Conservation (phyloP, 2,113 vertebrate genomes). For the Rhineura floridana region DNA sequence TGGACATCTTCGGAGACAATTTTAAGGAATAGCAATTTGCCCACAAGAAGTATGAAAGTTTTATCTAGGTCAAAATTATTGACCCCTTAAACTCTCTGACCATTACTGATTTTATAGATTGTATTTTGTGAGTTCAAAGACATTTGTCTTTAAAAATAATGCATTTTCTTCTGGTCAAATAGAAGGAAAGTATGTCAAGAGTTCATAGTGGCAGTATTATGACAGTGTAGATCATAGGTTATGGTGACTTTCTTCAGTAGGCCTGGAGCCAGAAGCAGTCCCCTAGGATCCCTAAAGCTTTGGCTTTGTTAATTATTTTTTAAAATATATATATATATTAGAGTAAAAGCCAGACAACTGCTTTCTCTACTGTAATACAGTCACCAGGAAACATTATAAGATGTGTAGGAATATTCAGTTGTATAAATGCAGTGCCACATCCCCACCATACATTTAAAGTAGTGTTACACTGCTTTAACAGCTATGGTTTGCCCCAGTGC, state of each 20-base stretch:
- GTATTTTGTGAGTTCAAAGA: accelerated
- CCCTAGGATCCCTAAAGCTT: accelerated
- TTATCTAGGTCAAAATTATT: neutral
- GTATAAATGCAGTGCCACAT: neutral
- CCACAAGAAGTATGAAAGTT: accelerated
- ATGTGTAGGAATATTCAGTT: neutral
- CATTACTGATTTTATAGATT: accelerated
- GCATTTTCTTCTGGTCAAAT: neutral
- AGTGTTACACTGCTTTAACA: neutral
- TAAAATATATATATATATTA: accelerated
- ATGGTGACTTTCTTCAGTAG: accelerated
- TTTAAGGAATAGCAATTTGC: neutral
- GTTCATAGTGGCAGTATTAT: accelerated
- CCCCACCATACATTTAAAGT: too few species aligned
- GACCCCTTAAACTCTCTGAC: neutral
- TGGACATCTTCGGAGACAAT: neutral
- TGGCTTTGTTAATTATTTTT: accelerated
- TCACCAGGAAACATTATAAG: accelerated
- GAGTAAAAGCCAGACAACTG: conserved; percentile 15
- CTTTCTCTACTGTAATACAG: accelerated
- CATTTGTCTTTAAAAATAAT: accelerated
- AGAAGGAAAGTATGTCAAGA: neutral
- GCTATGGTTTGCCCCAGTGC: too few species aligned
- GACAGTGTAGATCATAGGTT: conserved; percentile 25
- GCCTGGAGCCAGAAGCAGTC: neutral